Percentiles rank a stretch among this genome's conserved stretches.
These are phyloP conservation scores for Nothobranchius furzeri DNA, from an alignment of 2,113 vertebrate genomes.

Conservation along the genomic window DNA sequence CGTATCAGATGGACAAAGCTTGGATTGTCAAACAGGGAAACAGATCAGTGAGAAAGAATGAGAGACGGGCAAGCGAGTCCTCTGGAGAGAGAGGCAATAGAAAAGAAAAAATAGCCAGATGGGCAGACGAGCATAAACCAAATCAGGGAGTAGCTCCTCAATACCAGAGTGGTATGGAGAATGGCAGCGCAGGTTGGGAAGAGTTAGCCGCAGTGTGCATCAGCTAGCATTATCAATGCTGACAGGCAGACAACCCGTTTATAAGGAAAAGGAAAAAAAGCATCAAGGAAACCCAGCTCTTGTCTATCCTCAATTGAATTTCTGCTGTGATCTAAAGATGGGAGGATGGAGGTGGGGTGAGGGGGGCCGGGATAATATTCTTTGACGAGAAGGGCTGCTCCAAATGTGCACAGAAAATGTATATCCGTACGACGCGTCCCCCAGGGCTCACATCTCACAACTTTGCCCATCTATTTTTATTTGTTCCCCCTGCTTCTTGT, in stretches of 20 bases:
- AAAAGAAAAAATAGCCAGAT: constrained; percentile 37
- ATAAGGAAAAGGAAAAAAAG: constrained; percentile 52
- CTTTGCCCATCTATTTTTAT: constrained; percentile 76
- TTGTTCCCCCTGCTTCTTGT: constrained; percentile 66
- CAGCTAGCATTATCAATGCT: constrained; percentile 69
- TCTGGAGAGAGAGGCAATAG: constrained; percentile 40
- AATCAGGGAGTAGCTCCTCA: constrained; percentile 64
- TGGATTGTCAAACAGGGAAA: constrained; percentile 68
- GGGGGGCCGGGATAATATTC: constrained; percentile 50
- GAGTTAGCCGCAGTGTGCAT: constrained; percentile 58
- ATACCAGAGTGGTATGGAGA: constrained; percentile 41
- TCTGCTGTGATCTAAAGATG: constrained; percentile 61
- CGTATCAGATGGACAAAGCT: constrained; percentile 67
- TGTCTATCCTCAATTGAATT: constrained; percentile 75
- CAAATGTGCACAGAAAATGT: constrained; percentile 61
- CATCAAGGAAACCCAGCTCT: constrained; percentile 65
- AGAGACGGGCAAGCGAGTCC: constrained; percentile 37
- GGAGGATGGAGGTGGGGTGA: constrained; percentile 32
- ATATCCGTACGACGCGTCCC: constrained; percentile 61
- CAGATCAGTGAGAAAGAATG: constrained; percentile 58
- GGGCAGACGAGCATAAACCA: constrained; percentile 61
- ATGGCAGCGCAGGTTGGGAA: constrained; percentile 51
- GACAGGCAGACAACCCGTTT: constrained; percentile 75
- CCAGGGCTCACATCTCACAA: constrained; percentile 68
- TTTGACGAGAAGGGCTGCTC: constrained; percentile 63